Percentiles rank a stretch among this genome's conserved stretches.
phyloP scores from a whole-genome alignment of 2,888 invertebrate genomes.

The Patella ulyssiponensis region DNA sequence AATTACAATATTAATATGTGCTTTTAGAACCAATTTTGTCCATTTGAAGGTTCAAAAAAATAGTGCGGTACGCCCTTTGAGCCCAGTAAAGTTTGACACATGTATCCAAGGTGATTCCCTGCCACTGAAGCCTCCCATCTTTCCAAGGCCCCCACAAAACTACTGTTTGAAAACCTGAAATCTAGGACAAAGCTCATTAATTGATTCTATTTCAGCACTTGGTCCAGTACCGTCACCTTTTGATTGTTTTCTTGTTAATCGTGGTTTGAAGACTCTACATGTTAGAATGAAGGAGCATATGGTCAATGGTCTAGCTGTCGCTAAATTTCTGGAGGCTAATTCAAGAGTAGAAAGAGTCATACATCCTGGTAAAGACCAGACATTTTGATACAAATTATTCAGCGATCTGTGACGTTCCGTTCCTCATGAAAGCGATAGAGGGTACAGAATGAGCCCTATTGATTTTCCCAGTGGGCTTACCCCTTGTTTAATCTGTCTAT shows the following conservation, averaged over 20 bases:
- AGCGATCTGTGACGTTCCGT: no score
- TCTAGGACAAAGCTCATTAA: no score
- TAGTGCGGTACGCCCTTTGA: no score
- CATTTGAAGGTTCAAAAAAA: no score
- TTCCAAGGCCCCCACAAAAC: no score
- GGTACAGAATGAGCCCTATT: not conserved
- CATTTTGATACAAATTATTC: no score
- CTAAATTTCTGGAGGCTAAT: conserved; percentile 66
- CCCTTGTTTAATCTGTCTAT: no score
- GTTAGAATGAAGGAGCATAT: conserved; percentile 72
- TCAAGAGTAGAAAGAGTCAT: conserved; percentile 68
- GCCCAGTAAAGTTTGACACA: not conserved
- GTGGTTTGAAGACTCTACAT: conserved; percentile 71
- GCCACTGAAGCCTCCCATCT: not conserved
- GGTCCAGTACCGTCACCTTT: conserved; percentile 96
- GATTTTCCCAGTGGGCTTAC: not conserved
- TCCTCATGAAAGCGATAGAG: no score
- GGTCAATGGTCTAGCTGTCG: conserved; percentile 70
- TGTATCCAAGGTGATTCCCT: not conserved
- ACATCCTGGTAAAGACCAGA: conserved; percentile 66
- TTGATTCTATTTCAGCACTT: conserved; percentile 77
- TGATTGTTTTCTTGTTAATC: conserved; percentile 92
- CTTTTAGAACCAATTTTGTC: no score
- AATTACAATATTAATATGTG: no score
- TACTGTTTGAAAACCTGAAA: no score